A percentile compares a stretch with the other conserved stretches of the same genome.
Evolutionary conservation across 2,113 vertebrate genomes (phyloP).

Genomic region (Labeo catla): DNA sequence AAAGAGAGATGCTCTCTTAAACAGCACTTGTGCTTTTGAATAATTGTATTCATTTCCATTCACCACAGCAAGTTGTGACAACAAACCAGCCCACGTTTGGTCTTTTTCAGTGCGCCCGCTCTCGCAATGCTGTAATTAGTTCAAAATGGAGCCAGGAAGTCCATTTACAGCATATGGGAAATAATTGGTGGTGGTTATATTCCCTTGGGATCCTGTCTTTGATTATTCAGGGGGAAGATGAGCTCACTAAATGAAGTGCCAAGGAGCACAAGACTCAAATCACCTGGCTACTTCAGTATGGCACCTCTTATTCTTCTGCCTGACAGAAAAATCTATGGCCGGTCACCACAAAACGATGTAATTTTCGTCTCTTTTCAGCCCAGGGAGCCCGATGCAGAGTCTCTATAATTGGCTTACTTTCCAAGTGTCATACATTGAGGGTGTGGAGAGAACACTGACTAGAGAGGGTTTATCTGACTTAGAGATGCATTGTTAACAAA

Average conservation of each 20-base stretch:
- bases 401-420: constrained; percentile 47
- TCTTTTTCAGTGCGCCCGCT: neutral
- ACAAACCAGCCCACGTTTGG: constrained; percentile 16
- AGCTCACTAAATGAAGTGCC: constrained; percentile 43
- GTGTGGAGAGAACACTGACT: constrained; percentile 21
- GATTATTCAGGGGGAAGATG: constrained; percentile 34
- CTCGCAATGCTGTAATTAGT: constrained; percentile 13
- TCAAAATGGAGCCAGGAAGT: constrained; percentile 12
- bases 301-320: constrained; percentile 35
- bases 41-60: neutral
- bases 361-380: constrained; percentile 41
- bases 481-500: constrained; percentile 18
- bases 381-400: neutral
- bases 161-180: constrained; percentile 23
- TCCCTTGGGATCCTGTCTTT: constrained; percentile 21
- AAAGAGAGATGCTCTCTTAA: constrained; percentile 1
- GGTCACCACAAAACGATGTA: constrained; percentile 35
- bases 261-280: constrained; percentile 43
- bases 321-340: constrained; percentile 49
- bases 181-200: constrained; percentile 39
- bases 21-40: neutral
- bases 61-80: neutral
- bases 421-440: constrained; percentile 25
- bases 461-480: neutral
- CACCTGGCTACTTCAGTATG: constrained; percentile 31